Evolutionary conservation across 1,140 invertebrate species (phyloP), one percentile per base, ranked within the genome.

Genomic region (Elysia chlorotica): DNA sequence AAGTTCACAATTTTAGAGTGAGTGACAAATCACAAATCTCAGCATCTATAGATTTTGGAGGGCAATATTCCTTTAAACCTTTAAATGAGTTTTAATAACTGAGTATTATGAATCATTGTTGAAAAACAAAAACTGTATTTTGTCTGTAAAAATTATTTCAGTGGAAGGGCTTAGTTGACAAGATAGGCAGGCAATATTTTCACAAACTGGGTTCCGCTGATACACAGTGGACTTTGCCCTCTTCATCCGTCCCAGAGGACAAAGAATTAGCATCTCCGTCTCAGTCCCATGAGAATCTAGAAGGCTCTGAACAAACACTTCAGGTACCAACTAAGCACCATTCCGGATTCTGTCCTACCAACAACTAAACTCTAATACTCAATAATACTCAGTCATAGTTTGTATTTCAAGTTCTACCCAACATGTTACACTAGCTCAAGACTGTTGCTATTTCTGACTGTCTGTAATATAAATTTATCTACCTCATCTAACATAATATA

Each of bases 121-220:
- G n/a, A n/a, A n/a, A n/a, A n/a, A n/a, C n/a, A n/a, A n/a, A n/a
- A n/a, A n/a, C n/a, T n/a, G n/a, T n/a, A n/a, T n/a, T n/a, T n/a
- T n/a, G n/a, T n/a, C n/a, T n/a, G n/a, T n/a, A n/a, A n/a, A n/a
- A n/a, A n/a, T n/a, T n/a, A n/a, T 65, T 73, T 48, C 66, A 77
- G 76, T 77, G 76, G 76, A 67, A 74, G 65, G 38, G 41, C 23
- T 59, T 74, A 33, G 65, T 71, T n/a, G 76, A 77, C 73, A 35
- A 74, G 33, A 48, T 48, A 48, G 76, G 76, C 4, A 62, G 76
- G 14, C 62, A 71, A 36, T 77, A 77, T 71, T 77, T 69, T 62
- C 73, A 77, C 61, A 74, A 71, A 33, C 33, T 74, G n/a, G 76
- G 76, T 25, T 69, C 73, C 65, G 35, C 37, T 17, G 73, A 77